Evolutionary conservation across 2,888 invertebrate genomes (phyloP).

Genomic region (Drosophila maculinotata): DNA sequence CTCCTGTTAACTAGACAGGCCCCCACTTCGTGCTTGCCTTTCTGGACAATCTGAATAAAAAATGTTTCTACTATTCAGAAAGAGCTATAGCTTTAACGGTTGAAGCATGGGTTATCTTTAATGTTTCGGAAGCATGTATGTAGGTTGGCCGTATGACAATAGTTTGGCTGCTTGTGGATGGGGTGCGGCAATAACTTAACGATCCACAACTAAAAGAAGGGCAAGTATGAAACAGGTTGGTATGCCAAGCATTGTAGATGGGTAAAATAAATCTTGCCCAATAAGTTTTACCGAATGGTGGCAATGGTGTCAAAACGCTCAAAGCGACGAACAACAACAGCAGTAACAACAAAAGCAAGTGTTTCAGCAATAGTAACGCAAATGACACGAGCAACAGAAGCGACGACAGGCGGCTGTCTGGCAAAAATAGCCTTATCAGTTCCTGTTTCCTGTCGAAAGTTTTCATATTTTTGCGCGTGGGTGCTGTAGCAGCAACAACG

Average conservation of each 20-base stretch:
- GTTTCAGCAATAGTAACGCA: conserved; percentile 50
- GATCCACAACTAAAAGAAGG: conserved; percentile 46
- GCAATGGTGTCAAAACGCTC: conserved; percentile 57
- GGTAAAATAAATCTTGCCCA: conserved; percentile 74
- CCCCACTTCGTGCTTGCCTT: too few relatives aligned
- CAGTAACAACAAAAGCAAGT: conserved; percentile 24
- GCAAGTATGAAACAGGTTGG: conserved; percentile 32
- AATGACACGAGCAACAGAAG: conserved; percentile 57
- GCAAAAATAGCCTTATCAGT: conserved; percentile 84
- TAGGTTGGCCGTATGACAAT: conserved; percentile 26
- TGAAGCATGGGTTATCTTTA: conserved; percentile 25
- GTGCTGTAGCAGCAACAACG: conserved; percentile 42
- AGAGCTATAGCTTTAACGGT: too few relatives aligned
- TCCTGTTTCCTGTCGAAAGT: conserved; percentile 85
- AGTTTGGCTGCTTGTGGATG: conserved; percentile 27
- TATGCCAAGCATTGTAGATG: conserved; percentile 12
- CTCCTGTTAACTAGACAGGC: too few relatives aligned
- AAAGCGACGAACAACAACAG: conserved; percentile 49
- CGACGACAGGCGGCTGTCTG: conserved; percentile 64
- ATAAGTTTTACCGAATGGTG: conserved; percentile 60
- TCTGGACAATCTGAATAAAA: too few relatives aligned
- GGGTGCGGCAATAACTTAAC: conserved; percentile 72
- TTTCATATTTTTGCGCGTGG: conserved; percentile 83
- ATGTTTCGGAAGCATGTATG: neutral
- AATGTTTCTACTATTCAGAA: too few relatives aligned